Conservation (phyloP, 53 echinoderm and acorn worm species). For the Apostichopus leukothele region DNA sequence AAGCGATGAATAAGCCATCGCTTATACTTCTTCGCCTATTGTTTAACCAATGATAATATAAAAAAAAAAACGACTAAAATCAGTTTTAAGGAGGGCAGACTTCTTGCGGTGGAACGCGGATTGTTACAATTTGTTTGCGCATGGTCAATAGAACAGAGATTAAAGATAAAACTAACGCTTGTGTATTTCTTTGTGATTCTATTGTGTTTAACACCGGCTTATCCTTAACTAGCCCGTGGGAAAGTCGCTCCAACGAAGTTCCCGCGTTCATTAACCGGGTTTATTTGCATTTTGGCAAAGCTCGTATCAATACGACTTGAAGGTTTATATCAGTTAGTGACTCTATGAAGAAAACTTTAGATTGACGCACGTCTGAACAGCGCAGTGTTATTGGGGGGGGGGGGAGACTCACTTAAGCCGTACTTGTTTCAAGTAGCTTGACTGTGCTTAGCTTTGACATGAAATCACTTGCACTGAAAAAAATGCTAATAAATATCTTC, state of each 20-base stretch:
- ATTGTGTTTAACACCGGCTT: not conserved
- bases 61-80: not conserved
- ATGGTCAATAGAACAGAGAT: slow-evolving; percentile 27
- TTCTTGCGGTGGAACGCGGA: not conserved
- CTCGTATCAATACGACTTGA: not conserved
- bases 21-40: not conserved
- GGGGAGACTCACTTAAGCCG: no score
- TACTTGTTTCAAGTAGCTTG: no score
- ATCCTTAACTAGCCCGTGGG: slow-evolving; percentile 28
- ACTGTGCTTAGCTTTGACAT: no score
- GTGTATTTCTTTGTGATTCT: not conserved
- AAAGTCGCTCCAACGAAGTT: not conserved
- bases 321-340: no score
- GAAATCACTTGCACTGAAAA: no score
- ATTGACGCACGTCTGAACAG: no score
- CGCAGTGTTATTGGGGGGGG: no score
- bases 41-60: not conserved
- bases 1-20: not conserved
- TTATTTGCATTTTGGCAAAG: slow-evolving; percentile 13
- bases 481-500: no score
- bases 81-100: not conserved
- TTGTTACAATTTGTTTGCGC: slow-evolving; percentile 30
- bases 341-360: no score
- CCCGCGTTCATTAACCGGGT: slow-evolving; percentile 8
- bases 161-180: not conserved